Conservation (phyloP, 2,113 vertebrate genomes). For the Coryphaenoides rupestris region DNA sequence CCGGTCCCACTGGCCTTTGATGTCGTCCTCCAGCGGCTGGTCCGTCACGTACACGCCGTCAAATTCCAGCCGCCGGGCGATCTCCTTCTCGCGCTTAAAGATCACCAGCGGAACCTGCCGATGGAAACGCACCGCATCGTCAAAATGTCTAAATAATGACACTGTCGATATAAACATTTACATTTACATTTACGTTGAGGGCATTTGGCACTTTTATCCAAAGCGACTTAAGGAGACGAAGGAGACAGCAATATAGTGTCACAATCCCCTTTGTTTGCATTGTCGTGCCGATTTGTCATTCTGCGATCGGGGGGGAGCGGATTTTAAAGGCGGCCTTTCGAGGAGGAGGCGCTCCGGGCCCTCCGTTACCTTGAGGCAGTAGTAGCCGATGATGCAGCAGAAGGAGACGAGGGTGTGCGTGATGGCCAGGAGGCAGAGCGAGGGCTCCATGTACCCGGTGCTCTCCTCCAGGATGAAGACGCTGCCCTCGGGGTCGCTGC, state of each 20-base stretch:
- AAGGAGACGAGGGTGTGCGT: constrained; percentile 91
- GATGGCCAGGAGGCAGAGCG: constrained; percentile 79
- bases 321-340: too few species aligned
- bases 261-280: too few species aligned
- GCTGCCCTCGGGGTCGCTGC: constrained; percentile 53
- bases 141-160: too few species aligned
- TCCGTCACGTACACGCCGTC: constrained; percentile 90
- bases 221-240: too few species aligned
- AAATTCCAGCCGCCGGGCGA: constrained; percentile 91
- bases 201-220: too few species aligned
- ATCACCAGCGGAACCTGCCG: constrained; percentile 90
- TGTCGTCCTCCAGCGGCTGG: constrained; percentile 93
- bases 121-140: neutral
- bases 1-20: constrained; percentile 96
- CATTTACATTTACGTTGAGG: too few species aligned
- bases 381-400: constrained; percentile 96
- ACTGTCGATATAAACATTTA: too few species aligned
- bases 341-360: neutral
- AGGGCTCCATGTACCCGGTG: constrained; percentile 91
- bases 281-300: too few species aligned
- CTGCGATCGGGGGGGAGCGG: too few species aligned
- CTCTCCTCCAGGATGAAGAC: constrained; percentile 91
- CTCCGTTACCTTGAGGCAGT: constrained; percentile 84
- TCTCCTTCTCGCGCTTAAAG: constrained; percentile 96
- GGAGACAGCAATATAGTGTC: too few species aligned